phyloP scores from a whole-genome alignment of 1,140 invertebrate genomes.

The Aphelenchoides besseyi region DNA sequence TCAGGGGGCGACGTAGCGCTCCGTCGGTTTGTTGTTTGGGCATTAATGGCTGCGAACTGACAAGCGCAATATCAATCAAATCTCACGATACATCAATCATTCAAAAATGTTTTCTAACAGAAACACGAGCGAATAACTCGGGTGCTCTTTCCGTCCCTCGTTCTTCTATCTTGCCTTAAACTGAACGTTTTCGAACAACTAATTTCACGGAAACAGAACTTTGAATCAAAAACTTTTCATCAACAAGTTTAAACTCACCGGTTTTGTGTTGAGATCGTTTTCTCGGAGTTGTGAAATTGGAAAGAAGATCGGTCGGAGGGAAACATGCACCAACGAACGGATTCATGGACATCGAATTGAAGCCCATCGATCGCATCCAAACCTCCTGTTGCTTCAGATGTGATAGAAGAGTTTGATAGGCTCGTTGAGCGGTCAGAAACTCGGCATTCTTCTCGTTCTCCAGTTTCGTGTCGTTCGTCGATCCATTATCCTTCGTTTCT shows the following conservation, averaged over 20 bases:
- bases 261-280: not conserved
- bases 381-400: not conserved
- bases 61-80: constrained; percentile 3
- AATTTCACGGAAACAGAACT: too few relatives aligned
- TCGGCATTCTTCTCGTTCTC: not conserved
- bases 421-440: not conserved
- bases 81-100: not conserved
- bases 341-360: not conserved
- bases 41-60: too few relatives aligned
- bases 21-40: too few relatives aligned
- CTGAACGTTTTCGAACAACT: too few relatives aligned
- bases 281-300: not conserved
- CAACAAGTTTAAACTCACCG: constrained; percentile 11
- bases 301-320: not conserved
- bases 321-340: not conserved
- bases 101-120: not conserved
- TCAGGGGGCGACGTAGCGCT: too few relatives aligned
- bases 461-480: not conserved
- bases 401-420: not conserved
- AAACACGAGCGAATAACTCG: not conserved
- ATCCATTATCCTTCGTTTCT: not conserved
- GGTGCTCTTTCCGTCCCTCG: not conserved
- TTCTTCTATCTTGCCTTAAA: not conserved
- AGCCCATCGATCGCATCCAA: constrained; percentile 5
- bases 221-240: too few relatives aligned